Conservation (phyloP, 2,113 vertebrate genomes). For the Calidris pugnax region DNA sequence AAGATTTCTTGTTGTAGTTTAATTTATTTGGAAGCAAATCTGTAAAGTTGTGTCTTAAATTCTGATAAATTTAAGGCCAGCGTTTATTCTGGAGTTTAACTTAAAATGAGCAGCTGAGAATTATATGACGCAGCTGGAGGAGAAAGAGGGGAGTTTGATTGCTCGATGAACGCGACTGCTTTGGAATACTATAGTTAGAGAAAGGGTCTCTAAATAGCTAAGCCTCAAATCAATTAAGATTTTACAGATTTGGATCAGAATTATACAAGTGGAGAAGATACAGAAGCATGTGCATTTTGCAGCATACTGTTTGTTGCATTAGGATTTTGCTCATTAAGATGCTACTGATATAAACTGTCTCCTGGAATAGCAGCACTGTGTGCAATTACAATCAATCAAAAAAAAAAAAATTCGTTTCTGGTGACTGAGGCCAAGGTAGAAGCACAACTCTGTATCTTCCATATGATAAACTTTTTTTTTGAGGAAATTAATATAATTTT, state of each 20-base stretch:
- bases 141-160: not conserved
- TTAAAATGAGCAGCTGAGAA: not conserved
- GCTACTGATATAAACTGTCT: not conserved
- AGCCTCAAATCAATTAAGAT: not conserved
- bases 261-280: not conserved
- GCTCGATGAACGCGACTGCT: not conserved
- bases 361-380: not conserved
- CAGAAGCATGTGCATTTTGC: not conserved
- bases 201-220: not conserved
- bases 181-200: not conserved
- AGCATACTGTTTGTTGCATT: not conserved
- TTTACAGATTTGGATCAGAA: slow-evolving; percentile 15
- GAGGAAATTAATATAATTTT: not conserved
- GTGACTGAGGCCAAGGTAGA: not conserved
- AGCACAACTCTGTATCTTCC: not conserved
- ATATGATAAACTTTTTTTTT: not conserved
- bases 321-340: not conserved
- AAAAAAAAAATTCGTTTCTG: not conserved
- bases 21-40: not conserved
- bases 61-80: not conserved
- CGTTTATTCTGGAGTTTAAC: not conserved
- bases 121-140: not conserved
- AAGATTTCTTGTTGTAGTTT: not conserved
- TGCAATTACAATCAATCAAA: not conserved
- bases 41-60: not conserved